Evolutionary conservation across 1,140 invertebrate genomes (phyloP).

Genomic region (Tigriopus japonicus): DNA sequence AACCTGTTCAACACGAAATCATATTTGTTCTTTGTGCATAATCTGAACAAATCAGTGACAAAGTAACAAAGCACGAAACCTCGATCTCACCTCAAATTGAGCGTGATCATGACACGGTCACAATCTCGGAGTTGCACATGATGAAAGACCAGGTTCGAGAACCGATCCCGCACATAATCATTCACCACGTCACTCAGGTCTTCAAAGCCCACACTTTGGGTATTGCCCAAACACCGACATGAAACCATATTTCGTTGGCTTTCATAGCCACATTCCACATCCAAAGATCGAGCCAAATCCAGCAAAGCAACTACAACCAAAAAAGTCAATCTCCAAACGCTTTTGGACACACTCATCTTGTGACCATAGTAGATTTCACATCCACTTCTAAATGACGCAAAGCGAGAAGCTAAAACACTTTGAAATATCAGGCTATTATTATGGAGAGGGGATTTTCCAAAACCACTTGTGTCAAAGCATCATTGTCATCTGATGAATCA

Average conservation of each 20-base stretch:
- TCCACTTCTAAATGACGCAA: too few species aligned
- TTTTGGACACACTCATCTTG: too few species aligned
- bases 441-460: too few species aligned
- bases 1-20: too few species aligned
- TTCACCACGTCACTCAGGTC: slow-evolving; percentile 1
- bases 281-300: neutral
- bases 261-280: slow-evolving; percentile 1
- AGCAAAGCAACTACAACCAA: neutral
- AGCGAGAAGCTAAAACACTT: too few species aligned
- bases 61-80: too few species aligned
- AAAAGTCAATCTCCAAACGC: neutral
- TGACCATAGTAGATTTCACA: too few species aligned
- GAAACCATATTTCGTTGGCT: neutral
- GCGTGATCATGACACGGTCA: neutral
- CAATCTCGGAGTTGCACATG: neutral
- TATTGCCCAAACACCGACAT: neutral
- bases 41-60: too few species aligned
- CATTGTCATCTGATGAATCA: too few species aligned
- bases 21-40: too few species aligned
- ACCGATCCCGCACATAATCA: neutral
- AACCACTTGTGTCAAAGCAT: too few species aligned
- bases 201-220: neutral
- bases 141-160: neutral
- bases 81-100: neutral
- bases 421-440: too few species aligned